phyloP scores from a whole-genome alignment of 2,888 invertebrate species.

The Latrodectus hesperus region DNA sequence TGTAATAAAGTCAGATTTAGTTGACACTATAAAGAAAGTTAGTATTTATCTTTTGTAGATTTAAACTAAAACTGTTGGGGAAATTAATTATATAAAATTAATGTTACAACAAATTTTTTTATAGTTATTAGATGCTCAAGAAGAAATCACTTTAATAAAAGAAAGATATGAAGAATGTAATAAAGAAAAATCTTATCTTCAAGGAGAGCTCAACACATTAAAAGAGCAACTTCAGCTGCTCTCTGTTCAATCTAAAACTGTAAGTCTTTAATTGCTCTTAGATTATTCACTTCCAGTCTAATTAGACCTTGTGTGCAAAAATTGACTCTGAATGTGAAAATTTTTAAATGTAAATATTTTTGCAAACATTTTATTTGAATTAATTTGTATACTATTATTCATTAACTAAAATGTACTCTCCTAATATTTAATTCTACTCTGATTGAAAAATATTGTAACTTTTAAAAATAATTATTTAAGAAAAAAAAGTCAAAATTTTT shows the following conservation, averaged over 20 bases:
- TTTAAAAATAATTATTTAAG: too few species aligned
- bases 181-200: conserved; percentile 73
- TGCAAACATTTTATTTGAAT: too few species aligned
- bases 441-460: too few species aligned
- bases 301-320: too few species aligned
- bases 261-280: conserved; percentile 72
- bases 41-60: background rate
- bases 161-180: conserved; percentile 82
- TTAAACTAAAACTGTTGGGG: background rate
- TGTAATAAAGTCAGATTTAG: conserved; percentile 71
- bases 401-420: too few species aligned
- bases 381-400: too few species aligned
- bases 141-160: conserved; percentile 84
- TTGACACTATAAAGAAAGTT: conserved; percentile 75
- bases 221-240: conserved; percentile 80
- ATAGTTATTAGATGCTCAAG: conserved; percentile 80
- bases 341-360: too few species aligned
- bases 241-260: conserved; percentile 80
- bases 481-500: too few species aligned
- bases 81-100: background rate
- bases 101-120: conserved; percentile 33
- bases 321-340: too few species aligned
- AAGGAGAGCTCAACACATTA: conserved; percentile 79
- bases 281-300: too few species aligned
- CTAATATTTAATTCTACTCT: too few species aligned